A percentile compares a stretch with the other conserved stretches of the same genome.
These are phyloP conservation scores for Lophochroa leadbeateri DNA, from an alignment of 2,113 vertebrate genomes.

Conservation along the genomic window DNA sequence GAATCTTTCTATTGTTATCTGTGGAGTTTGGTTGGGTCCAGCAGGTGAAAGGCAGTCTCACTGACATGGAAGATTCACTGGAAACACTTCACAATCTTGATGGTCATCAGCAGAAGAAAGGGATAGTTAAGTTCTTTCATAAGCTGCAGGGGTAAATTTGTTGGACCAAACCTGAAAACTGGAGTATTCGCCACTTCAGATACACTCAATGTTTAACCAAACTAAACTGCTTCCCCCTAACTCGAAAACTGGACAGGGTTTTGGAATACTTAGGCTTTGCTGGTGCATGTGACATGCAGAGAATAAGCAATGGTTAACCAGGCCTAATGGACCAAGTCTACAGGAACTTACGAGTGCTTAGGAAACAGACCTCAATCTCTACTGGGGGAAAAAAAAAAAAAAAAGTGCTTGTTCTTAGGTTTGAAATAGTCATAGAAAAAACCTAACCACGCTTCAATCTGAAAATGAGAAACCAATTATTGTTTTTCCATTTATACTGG, in stretches of 20 bases:
- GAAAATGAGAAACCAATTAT: background rate
- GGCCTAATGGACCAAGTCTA: background rate
- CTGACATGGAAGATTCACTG: background rate
- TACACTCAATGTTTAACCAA: background rate
- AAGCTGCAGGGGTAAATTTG: background rate
- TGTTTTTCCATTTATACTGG: background rate
- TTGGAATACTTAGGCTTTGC: background rate
- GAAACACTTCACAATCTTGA: background rate
- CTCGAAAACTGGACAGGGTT: background rate
- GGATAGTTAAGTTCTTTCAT: background rate
- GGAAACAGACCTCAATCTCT: background rate
- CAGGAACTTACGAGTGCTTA: background rate
- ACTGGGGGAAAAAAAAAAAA: background rate
- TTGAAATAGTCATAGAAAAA: background rate
- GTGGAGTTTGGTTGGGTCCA: background rate
- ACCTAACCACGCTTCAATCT: background rate
- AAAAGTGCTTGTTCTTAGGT: background rate
- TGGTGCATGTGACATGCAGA: accelerated
- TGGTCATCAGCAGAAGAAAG: background rate
- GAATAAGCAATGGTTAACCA: background rate
- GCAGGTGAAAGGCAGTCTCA: background rate
- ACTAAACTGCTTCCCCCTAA: background rate
- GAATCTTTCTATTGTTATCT: background rate
- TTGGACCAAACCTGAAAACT: background rate
- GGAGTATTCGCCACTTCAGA: background rate